A percentile compares a stretch with the other conserved stretches of the same genome.
These are phyloP conservation scores for Cuculus canorus DNA, from an alignment of 2,797 vertebrate genomes.

Conservation along the genomic window DNA sequence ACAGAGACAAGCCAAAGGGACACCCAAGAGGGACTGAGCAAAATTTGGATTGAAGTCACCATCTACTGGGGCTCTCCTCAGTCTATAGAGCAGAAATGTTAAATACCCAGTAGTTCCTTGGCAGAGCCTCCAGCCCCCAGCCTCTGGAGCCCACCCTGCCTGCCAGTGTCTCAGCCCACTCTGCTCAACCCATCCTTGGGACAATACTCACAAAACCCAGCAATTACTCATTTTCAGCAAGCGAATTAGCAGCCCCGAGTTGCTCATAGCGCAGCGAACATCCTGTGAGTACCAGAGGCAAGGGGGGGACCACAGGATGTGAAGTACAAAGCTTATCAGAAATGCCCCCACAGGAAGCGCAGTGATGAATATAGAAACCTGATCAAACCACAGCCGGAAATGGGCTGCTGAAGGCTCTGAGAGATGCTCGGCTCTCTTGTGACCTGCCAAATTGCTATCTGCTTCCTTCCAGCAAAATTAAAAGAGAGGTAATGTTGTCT, in stretches of 20 bases:
- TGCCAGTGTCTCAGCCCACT: background rate
- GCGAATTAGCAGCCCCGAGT: background rate
- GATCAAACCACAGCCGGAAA: slow-evolving; percentile 14
- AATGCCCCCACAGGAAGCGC: slow-evolving; percentile 26
- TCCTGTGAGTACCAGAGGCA: slow-evolving; percentile 28
- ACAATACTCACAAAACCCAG: background rate
- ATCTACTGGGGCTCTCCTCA: background rate
- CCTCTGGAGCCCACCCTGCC: background rate
- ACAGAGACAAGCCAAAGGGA: background rate
- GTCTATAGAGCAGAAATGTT: fast-evolving
- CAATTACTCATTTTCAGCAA: background rate
- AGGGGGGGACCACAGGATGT: slow-evolving; percentile 34
- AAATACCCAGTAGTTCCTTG: background rate
- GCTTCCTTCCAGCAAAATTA: slow-evolving; percentile 38
- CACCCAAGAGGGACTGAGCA: background rate
- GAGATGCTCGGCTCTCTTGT: slow-evolving; percentile 41
- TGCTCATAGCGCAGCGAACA: background rate
- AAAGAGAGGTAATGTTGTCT: background rate
- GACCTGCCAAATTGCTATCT: slow-evolving; percentile 37
- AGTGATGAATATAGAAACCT: slow-evolving; percentile 43
- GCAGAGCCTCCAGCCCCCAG: background rate
- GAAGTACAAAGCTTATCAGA: slow-evolving; percentile 42
- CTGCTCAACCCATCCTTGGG: background rate
- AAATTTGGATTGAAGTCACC: background rate
- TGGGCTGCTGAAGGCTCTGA: background rate